Percentiles rank a stretch among this genome's conserved stretches.
Evolutionary conservation across 2,888 invertebrate genomes (phyloP).

Genomic region (Andrena bucephala): DNA sequence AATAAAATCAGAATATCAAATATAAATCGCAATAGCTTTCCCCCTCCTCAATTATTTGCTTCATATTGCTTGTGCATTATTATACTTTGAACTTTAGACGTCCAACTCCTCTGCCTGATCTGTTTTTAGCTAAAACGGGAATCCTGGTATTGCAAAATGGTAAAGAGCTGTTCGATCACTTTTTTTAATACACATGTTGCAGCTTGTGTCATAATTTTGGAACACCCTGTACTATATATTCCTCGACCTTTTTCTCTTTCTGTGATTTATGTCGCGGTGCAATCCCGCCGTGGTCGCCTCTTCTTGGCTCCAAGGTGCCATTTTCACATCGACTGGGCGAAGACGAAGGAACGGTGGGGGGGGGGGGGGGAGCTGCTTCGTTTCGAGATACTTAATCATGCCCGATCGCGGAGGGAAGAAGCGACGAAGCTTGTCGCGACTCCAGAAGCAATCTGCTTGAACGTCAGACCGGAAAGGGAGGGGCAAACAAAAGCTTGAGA

Average conservation of each 20-base stretch:
- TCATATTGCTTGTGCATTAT: too few species aligned
- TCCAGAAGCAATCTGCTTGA: constrained; percentile 34
- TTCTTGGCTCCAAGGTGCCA: constrained; percentile 19
- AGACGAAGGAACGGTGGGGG: background rate
- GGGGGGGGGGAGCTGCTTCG: background rate
- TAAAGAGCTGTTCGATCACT: too few species aligned
- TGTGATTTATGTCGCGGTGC: constrained; percentile 38
- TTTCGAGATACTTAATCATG: constrained; percentile 36
- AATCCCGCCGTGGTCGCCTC: constrained; percentile 3
- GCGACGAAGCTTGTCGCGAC: constrained; percentile 8
- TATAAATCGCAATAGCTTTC: too few species aligned
- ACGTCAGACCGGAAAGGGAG: background rate
- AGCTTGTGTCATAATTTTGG: too few species aligned
- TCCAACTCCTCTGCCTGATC: too few species aligned
- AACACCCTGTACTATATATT: background rate
- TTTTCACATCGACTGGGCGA: background rate
- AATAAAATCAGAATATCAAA: too few species aligned
- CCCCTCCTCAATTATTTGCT: too few species aligned
- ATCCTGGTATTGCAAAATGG: too few species aligned
- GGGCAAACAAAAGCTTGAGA: constrained; percentile 15
- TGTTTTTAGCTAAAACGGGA: too few species aligned
- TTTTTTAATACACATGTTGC: too few species aligned
- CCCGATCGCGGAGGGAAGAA: background rate
- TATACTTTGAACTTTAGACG: too few species aligned
- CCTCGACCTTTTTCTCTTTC: constrained; percentile 25